Percentiles rank a stretch among this genome's conserved stretches.
Conservation (phyloP, 1,140 invertebrate species). For the Polyergus mexicanus region DNA sequence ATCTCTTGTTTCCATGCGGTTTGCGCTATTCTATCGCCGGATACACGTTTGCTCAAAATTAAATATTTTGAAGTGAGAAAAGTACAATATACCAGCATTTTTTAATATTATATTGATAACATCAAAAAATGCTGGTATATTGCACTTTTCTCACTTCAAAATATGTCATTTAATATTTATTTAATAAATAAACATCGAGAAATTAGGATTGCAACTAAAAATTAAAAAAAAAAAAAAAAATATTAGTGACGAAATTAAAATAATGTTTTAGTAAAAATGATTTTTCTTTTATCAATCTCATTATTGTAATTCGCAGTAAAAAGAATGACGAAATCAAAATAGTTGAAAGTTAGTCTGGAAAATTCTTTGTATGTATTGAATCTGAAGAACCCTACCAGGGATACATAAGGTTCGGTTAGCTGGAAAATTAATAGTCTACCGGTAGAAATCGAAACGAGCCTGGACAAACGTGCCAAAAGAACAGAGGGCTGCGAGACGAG, state of each 20-base stretch:
- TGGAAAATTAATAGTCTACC: conserved; percentile 48
- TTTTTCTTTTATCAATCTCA: not conserved
- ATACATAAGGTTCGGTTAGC: conserved; percentile 11
- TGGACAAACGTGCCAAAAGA: conserved; percentile 19
- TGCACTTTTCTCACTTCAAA: no score
- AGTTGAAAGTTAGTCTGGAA: not conserved
- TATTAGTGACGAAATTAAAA: not conserved
- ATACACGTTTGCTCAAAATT: not conserved
- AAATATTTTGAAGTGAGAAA: not conserved
- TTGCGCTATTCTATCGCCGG: not conserved
- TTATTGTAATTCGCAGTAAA: not conserved
- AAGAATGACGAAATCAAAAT: not conserved
- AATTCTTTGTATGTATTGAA: not conserved
- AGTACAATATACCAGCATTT: not conserved
- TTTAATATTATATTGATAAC: not conserved
- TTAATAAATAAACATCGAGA: not conserved
- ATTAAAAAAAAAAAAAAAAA: not conserved
- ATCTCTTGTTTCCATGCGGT: not conserved
- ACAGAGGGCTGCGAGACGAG: conserved; percentile 29
- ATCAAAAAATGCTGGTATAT: no score
- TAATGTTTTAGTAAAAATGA: conserved; percentile 14
- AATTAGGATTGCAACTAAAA: not conserved
- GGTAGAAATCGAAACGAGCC: conserved; percentile 23
- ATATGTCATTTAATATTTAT: no score
- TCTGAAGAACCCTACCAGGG: not conserved